Percentiles rank a stretch among this genome's conserved stretches.
Conservation (phyloP, 2,888 invertebrate species). For the Morpho helenor region DNA sequence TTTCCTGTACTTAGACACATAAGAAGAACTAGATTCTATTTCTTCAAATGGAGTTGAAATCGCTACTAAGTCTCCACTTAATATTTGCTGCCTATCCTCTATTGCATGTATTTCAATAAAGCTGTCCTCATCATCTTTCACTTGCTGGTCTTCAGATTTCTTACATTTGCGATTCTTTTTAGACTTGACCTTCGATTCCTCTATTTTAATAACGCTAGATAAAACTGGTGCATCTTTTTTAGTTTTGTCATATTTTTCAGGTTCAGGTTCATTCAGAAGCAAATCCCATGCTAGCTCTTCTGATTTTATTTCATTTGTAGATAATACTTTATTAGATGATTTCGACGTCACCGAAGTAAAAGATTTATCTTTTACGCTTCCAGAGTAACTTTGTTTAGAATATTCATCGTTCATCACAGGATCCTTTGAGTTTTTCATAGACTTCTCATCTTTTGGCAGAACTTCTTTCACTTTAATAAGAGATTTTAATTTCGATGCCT, state of each 20-base stretch:
- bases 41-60: constrained; percentile 62
- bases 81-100: constrained; percentile 55
- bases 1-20: constrained; percentile 51
- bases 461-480: constrained; percentile 16
- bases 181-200: constrained; percentile 53
- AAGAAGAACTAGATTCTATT: constrained; percentile 45
- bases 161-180: constrained; percentile 55
- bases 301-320: constrained; percentile 41
- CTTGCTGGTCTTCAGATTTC: constrained; percentile 51
- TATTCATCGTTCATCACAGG: constrained; percentile 10
- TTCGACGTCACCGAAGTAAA: constrained; percentile 2
- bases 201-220: constrained; percentile 35
- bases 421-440: constrained; percentile 7
- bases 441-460: constrained; percentile 9
- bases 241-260: constrained; percentile 38
- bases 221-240: constrained; percentile 32
- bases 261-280: constrained; percentile 56
- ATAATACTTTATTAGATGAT: constrained; percentile 5
- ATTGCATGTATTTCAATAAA: constrained; percentile 72
- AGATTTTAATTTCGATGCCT: constrained; percentile 16
- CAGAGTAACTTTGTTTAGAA: constrained; percentile 3
- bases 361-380: constrained; percentile 12
- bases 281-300: constrained; percentile 73
- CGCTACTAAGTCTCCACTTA: constrained; percentile 60
- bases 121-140: constrained; percentile 61